Conservation (phyloP, 1,140 invertebrate species). For the Drosophila elegans region DNA sequence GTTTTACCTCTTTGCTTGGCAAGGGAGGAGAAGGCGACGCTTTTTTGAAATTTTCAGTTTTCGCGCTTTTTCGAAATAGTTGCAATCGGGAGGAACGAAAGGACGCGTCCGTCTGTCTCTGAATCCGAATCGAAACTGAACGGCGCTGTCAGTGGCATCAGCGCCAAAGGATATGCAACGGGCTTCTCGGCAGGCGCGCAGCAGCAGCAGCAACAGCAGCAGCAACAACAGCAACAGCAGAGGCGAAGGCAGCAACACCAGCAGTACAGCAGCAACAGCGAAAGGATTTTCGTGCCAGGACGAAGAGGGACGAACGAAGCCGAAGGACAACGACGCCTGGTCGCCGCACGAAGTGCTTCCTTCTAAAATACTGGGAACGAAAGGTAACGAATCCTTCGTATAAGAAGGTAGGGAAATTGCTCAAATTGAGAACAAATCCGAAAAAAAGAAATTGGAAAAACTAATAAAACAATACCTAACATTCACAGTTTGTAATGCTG, state of each 20-base stretch:
- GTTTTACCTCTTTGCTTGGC: neutral
- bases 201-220: constrained; percentile 50
- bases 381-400: neutral
- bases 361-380: constrained; percentile 6
- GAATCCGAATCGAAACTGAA: constrained; percentile 75
- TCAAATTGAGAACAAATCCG: neutral
- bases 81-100: constrained; percentile 9
- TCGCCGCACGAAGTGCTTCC: neutral
- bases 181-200: constrained; percentile 60
- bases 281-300: constrained; percentile 22
- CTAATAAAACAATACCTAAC: too few species aligned
- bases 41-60: neutral
- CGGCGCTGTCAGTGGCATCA: constrained; percentile 71
- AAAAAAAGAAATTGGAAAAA: too few species aligned
- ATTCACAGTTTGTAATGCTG: too few species aligned
- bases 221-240: constrained; percentile 14
- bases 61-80: constrained; percentile 19
- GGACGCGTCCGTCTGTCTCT: constrained; percentile 70
- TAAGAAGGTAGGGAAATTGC: neutral
- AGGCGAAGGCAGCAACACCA: neutral
- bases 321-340: constrained; percentile 4
- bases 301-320: neutral
- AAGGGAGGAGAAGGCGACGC: too few species aligned
- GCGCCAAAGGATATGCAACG: constrained; percentile 75
- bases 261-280: constrained; percentile 3